Base-by-base conservation (phyloP, 2,797 vertebrate genomes). In the Clangula hyemalis region DNA sequence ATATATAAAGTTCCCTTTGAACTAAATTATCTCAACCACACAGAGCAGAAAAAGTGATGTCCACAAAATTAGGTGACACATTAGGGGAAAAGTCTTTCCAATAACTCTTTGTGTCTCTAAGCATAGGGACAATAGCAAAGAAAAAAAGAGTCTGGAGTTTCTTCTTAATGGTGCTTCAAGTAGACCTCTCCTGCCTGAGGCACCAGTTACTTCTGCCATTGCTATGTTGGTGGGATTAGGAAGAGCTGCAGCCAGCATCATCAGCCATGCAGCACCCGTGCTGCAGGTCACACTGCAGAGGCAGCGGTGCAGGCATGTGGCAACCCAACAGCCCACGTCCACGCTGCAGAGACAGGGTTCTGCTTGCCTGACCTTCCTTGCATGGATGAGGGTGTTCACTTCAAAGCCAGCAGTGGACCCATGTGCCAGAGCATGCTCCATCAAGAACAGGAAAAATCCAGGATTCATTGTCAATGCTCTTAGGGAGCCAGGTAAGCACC, bases 351-450 rank as follows among this genome's bases (percentile, higher is more conserved):
- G 21, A 54, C 7, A 39, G 7, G 7, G 3, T 13, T 85, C 11
- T 79, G n/a, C 5, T 10, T 32, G 21, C 20, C 36, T 20, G 13
- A 39, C 30, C 15, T 83, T 73, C 22, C 85, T 4, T 30, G 2
- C 47, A 24, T 1, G 66, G 39, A 17, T 75, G 19, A 1, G 3
- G 11, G 12, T 9, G 2, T 13, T 85, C 2, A 0, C 65, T 71
- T 53, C 28, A 74, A 77, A 86, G 34, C 21, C 49, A 84, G 49
- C 32, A 75, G 28, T 25, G 49, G 22, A 32, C 71, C 54, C 49
- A 27, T 11, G 3, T n/a, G 27, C 13, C 1, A 1, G 12, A 14
- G 17, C 1, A 1, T 20, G 21, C n/a, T 72, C 30, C 47, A 43
- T 5, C 69, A 27, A 81, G 27, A 80, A 8, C 6, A 1, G 13